Evolutionary conservation across 2,888 invertebrate species (phyloP).

Genomic region (Gastracanthus pulcherrimus): DNA sequence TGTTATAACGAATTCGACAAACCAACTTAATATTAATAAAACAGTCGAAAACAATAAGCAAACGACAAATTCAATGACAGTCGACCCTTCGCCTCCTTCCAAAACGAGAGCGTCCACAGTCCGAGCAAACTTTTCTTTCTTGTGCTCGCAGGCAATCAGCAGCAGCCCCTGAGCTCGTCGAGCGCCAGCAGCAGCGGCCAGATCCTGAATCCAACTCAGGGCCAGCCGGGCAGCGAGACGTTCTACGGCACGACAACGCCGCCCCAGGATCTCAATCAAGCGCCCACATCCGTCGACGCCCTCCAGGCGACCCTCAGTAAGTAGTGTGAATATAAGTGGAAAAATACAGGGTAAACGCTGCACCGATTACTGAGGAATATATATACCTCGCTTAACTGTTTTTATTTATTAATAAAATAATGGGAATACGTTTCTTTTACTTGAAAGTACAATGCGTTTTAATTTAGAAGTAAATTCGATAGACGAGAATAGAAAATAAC

Average conservation of each 20-base stretch:
- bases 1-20: too few relatives aligned
- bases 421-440: too few relatives aligned
- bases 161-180: slow-evolving; percentile 69
- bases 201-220: slow-evolving; percentile 72
- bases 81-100: not conserved
- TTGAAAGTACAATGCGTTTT: too few relatives aligned
- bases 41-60: too few relatives aligned
- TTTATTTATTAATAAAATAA: too few relatives aligned
- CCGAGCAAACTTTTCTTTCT: not conserved
- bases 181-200: slow-evolving; percentile 69
- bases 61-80: not conserved
- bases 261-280: slow-evolving; percentile 75
- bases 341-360: too few relatives aligned
- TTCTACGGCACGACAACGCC: slow-evolving; percentile 74
- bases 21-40: too few relatives aligned
- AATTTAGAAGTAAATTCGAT: too few relatives aligned
- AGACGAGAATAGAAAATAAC: too few relatives aligned
- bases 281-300: slow-evolving; percentile 71
- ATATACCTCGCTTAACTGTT: too few relatives aligned
- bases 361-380: too few relatives aligned
- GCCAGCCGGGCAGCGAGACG: slow-evolving; percentile 69
- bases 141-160: slow-evolving; percentile 65
- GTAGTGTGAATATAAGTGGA: slow-evolving; percentile 52
- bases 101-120: not conserved
- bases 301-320: slow-evolving; percentile 72